phyloP scores from a whole-genome alignment of 2,797 vertebrate species.

The Octomys mimax region DNA sequence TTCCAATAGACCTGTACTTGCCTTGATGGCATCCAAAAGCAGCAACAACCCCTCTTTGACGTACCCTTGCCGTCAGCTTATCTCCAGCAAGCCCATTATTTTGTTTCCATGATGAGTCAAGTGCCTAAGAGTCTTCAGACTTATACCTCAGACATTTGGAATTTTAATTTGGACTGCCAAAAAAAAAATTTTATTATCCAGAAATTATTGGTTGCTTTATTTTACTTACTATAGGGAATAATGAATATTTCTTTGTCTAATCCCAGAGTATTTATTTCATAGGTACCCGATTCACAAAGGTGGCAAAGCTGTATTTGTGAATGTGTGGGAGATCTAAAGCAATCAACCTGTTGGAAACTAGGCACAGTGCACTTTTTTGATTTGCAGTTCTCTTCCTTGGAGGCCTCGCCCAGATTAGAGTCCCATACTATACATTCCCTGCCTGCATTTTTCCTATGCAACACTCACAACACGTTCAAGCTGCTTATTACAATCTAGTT shows the following conservation, averaged over 20 bases:
- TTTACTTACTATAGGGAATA: background rate
- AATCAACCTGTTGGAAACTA: background rate
- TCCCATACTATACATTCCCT: background rate
- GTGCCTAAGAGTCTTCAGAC: background rate
- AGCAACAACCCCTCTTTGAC: background rate
- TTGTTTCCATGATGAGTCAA: background rate
- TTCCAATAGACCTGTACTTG: background rate
- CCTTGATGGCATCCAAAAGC: background rate
- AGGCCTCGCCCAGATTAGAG: background rate
- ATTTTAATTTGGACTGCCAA: constrained; percentile 37
- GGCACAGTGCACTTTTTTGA: background rate
- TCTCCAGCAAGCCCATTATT: background rate
- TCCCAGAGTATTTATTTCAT: constrained; percentile 21
- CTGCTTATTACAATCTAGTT: background rate
- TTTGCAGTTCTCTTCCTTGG: constrained; percentile 39
- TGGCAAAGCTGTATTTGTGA: background rate
- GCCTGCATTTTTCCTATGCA: background rate
- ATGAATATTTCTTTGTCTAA: background rate
- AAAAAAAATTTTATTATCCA: constrained; percentile 15
- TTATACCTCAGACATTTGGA: constrained; percentile 15
- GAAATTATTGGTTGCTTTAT: constrained; percentile 21
- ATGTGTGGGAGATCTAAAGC: background rate
- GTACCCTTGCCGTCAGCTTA: background rate
- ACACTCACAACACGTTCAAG: background rate
- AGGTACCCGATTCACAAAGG: background rate